A percentile compares a stretch with the other conserved stretches of the same genome.
Evolutionary conservation across 1,140 invertebrate species (phyloP).

Genomic region (Caerostris extrusa): DNA sequence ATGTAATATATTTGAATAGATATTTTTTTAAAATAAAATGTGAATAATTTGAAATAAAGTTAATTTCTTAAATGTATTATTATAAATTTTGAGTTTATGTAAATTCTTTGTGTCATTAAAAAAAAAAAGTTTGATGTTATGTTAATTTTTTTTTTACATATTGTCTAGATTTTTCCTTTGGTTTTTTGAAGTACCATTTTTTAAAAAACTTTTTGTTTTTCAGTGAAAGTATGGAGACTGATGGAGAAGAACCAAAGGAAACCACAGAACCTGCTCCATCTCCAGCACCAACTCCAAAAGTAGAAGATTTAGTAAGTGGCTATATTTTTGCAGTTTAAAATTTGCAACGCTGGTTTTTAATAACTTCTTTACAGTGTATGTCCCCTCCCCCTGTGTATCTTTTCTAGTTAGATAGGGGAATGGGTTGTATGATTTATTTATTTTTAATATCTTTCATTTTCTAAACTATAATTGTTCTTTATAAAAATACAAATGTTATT

Average conservation of each 20-base stretch:
- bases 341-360: background rate
- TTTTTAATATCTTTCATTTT: background rate
- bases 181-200: background rate
- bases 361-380: background rate
- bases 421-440: too few relatives aligned
- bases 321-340: conserved; percentile 79
- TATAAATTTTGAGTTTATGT: too few relatives aligned
- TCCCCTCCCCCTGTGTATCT: background rate
- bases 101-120: too few relatives aligned
- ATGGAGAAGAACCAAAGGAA: conserved; percentile 74
- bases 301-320: conserved; percentile 79
- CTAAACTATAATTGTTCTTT: background rate
- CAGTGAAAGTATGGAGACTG: conserved; percentile 77
- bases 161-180: background rate
- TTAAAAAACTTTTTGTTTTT: conserved; percentile 25
- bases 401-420: background rate
- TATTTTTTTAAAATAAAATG: too few relatives aligned
- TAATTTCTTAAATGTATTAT: too few relatives aligned
- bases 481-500: background rate
- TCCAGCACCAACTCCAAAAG: conserved; percentile 72
- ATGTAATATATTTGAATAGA: too few relatives aligned
- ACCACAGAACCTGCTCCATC: conserved; percentile 48
- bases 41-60: too few relatives aligned
- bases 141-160: background rate
- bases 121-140: too few relatives aligned